Percentiles rank a stretch among this genome's conserved stretches.
Evolutionary conservation across 1,140 invertebrate species (phyloP).

Genomic region (Pseudomyrmex gracilis): DNA sequence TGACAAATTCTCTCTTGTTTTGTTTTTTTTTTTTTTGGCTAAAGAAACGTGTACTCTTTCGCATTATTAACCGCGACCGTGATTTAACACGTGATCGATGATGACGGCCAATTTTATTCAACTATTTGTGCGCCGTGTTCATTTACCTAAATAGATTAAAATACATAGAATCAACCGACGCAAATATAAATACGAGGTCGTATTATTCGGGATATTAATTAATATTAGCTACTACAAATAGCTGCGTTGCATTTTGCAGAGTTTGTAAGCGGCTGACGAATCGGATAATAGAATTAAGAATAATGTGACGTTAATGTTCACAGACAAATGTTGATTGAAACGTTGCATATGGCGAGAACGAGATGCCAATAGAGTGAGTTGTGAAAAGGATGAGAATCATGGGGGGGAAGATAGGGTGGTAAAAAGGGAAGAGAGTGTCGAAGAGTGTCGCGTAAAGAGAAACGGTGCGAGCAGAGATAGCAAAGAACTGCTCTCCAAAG

Average conservation of each 20-base stretch:
- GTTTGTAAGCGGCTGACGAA: no score
- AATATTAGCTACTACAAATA: no score
- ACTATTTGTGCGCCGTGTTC: conserved; percentile 2
- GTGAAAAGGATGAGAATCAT: no score
- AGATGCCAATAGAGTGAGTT: no score
- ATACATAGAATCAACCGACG: background rate
- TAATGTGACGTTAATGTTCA: no score
- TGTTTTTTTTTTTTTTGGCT: background rate
- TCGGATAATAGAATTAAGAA: no score
- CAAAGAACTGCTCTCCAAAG: no score
- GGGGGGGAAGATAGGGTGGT: no score
- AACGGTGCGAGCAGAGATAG: no score
- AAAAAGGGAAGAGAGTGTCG: no score
- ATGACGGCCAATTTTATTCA: conserved; percentile 22
- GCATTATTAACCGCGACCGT: background rate
- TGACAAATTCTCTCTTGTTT: background rate
- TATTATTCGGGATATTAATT: conserved; percentile 2
- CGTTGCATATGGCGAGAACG: background rate
- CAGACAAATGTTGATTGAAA: background rate
- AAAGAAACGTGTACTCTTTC: background rate
- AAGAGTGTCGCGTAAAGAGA: no score
- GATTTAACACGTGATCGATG: conserved; percentile 4
- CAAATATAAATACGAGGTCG: background rate
- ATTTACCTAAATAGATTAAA: conserved; percentile 29
- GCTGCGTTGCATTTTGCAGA: no score